phyloP scores from a whole-genome alignment of 2,888 invertebrate species.

The Scaptomyza parva region DNA sequence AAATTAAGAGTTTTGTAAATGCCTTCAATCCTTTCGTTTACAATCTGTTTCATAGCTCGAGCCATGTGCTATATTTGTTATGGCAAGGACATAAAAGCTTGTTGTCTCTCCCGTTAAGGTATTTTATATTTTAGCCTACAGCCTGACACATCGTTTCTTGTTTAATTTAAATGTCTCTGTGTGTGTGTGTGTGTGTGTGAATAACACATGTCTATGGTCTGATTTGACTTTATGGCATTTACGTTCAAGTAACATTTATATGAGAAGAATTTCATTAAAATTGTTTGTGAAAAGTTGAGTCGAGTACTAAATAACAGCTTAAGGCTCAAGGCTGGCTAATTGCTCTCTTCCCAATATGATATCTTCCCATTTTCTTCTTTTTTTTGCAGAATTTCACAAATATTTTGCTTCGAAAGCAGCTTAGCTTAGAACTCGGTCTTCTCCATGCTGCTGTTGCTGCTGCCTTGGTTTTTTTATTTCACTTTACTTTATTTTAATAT shows the following conservation, averaged over 20 bases:
- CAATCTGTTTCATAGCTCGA: constrained; percentile 1
- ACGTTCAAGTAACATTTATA: constrained; percentile 19
- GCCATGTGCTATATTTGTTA: too few species aligned
- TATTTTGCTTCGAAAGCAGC: constrained; percentile 37
- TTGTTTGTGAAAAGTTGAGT: constrained; percentile 40
- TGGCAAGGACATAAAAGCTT: constrained; percentile 4
- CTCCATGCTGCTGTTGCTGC: constrained; percentile 13
- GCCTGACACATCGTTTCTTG: constrained; percentile 48
- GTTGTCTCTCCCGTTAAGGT: constrained; percentile 13
- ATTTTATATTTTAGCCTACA: constrained; percentile 29
- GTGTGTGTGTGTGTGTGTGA: constrained; percentile 26
- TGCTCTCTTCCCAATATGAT: constrained; percentile 27
- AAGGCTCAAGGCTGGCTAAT: constrained; percentile 34
- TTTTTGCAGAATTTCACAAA: constrained; percentile 21
- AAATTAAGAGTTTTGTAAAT: constrained; percentile 30
- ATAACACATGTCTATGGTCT: constrained; percentile 44
- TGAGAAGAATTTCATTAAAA: constrained; percentile 44
- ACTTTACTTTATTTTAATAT: constrained; percentile 13
- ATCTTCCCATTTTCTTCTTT: background rate
- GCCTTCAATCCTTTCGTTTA: constrained; percentile 28
- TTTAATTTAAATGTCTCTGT: constrained; percentile 56
- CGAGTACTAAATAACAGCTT: constrained; percentile 8
- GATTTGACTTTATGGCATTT: constrained; percentile 30
- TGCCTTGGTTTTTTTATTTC: background rate
- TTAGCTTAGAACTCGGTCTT: constrained; percentile 24